Evolutionary conservation across 37 sponge, comb jelly and placozoan species (phyloP), one percentile per base, ranked within the genome.

Genomic region (Chondrosia reniformis): DNA sequence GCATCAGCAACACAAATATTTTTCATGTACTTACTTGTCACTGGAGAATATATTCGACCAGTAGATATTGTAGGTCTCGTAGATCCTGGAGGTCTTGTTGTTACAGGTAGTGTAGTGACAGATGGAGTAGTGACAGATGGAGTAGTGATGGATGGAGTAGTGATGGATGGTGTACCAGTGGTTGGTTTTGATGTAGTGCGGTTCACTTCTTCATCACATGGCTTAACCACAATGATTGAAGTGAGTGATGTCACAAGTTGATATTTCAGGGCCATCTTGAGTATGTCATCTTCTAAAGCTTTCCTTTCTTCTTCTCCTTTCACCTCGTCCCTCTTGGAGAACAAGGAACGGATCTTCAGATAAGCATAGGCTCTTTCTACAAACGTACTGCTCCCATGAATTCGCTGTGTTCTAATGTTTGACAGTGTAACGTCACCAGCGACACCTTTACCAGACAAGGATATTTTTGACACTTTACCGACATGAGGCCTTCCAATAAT

Each of bases 351-450:
- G 43, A 69, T 69, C 42, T 12, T 24, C 1, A 69, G 43, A 25
- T 69, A 40, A 43, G 72, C 72, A 69, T 41, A 69, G 1, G 43
- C 72, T 39, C 72, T 69, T 44, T 69, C 72, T 43, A 69, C 72
- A 40, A 69, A 69, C 44, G 25, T 69, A 25, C 72, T 69, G 3
- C 42, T 25, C 42, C 72, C 72, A n/a, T 34, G 44, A 36, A 69
- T 25, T 24, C 24, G n/a, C 42, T 69, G 72, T 21, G 24, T 69
- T 24, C 1, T 34, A 38, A 69, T 43, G 6, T 59, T 30, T 19
- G 61, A 19, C 28, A 13, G n/a, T 8, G 58, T 56, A 24, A 28
- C 27, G 58, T 28, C 58, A 24, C 72, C 72, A n/a, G n/a, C 42
- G n/a, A 25, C 41, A 38, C 17, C 72, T 21, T 69, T 44, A 21